A percentile compares a stretch with the other conserved stretches of the same genome.
Evolutionary conservation across 1,140 invertebrate genomes (phyloP).

Genomic region (Nymphalis io): DNA sequence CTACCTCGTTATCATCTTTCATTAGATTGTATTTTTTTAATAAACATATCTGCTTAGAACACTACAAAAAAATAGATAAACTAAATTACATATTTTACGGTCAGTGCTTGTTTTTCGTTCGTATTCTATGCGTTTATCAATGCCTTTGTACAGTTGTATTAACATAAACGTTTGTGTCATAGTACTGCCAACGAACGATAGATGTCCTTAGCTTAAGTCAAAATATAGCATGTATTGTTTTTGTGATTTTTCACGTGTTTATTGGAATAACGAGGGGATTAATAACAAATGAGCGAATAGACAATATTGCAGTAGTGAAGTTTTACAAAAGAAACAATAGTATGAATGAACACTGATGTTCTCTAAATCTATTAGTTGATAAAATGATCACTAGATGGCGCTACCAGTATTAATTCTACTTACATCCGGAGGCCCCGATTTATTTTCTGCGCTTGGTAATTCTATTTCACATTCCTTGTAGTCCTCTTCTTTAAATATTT

Average conservation of each 20-base stretch:
- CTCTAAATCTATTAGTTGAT: background rate
- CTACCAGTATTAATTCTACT: conserved; percentile 23
- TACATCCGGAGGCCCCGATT: conserved; percentile 51
- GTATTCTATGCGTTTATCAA: too few relatives aligned
- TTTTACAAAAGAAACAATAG: too few relatives aligned
- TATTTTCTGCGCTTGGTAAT: conserved; percentile 30
- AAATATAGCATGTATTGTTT: too few relatives aligned
- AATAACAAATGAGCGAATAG: too few relatives aligned
- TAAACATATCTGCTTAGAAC: conserved; percentile 57
- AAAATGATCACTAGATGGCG: background rate
- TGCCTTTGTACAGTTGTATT: too few relatives aligned
- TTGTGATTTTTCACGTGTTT: too few relatives aligned
- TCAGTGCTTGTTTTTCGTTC: background rate
- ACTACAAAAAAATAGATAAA: conserved; percentile 46
- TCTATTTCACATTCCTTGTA: conserved; percentile 57
- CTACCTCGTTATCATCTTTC: conserved; percentile 47
- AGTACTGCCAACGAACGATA: too few relatives aligned
- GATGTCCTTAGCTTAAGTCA: too few relatives aligned
- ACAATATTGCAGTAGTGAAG: too few relatives aligned
- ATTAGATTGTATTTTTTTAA: conserved; percentile 54
- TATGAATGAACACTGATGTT: too few relatives aligned
- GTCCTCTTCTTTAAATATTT: conserved; percentile 55
- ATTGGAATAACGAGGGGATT: too few relatives aligned
- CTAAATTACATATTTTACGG: conserved; percentile 3
- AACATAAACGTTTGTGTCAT: too few relatives aligned